Conservation (phyloP, 2,797 vertebrate genomes). For the Propithecus deckenii region DNA sequence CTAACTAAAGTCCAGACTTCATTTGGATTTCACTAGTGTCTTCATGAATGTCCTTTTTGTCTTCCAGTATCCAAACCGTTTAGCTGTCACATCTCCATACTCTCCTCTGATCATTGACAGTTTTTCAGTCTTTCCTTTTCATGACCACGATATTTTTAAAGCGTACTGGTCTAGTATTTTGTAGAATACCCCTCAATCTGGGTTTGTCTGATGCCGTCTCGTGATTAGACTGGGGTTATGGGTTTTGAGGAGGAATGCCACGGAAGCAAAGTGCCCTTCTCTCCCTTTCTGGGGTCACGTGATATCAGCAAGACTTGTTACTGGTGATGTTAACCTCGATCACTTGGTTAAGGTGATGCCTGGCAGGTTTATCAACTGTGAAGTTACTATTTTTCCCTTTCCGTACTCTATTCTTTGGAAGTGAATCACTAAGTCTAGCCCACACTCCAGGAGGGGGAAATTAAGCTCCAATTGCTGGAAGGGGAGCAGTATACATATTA, state of each 20-base stretch:
- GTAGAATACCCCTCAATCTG: background rate
- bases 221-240: background rate
- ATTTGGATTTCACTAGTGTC: background rate
- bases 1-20: background rate
- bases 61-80: background rate
- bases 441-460: background rate
- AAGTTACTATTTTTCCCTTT: background rate
- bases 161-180: background rate
- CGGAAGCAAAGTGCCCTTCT: background rate
- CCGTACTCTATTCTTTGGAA: background rate
- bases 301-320: background rate
- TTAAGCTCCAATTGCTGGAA: conserved; percentile 3
- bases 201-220: background rate
- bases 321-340: background rate
- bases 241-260: background rate
- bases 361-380: background rate
- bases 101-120: background rate
- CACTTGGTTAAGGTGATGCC: background rate
- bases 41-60: background rate
- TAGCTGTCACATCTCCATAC: background rate
- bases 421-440: background rate
- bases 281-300: background rate
- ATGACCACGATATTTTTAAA: background rate
- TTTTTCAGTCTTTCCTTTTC: background rate
- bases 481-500: background rate